Evolutionary conservation across 2,888 invertebrate genomes (phyloP).

Genomic region (Cecidostiba fungosa): DNA sequence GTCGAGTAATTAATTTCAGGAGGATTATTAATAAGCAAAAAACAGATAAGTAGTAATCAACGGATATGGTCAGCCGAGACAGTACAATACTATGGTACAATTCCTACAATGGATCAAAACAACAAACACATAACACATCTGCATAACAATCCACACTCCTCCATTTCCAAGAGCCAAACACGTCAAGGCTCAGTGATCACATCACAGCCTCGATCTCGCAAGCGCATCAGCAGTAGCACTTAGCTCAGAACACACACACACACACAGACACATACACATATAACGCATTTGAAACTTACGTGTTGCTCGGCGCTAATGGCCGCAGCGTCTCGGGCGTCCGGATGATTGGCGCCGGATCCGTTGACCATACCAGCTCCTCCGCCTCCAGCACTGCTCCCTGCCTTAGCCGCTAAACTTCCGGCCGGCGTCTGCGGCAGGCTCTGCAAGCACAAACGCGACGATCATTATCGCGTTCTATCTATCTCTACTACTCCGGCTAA

Average conservation of each 20-base stretch:
- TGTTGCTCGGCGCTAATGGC: slow-evolving; percentile 77
- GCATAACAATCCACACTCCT: background rate
- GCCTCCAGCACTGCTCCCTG: slow-evolving; percentile 70
- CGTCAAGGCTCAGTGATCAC: background rate
- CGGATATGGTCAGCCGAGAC: too few relatives aligned
- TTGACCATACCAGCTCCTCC: slow-evolving; percentile 72
- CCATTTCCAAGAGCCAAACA: background rate
- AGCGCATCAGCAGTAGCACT: background rate
- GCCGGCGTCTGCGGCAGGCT: slow-evolving; percentile 84
- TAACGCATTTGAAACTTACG: slow-evolving; percentile 71
- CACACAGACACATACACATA: background rate
- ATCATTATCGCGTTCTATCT: slow-evolving; percentile 24
- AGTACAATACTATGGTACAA: too few relatives aligned
- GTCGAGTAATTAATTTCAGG: too few relatives aligned
- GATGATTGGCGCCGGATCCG: slow-evolving; percentile 76
- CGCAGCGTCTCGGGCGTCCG: slow-evolving; percentile 75
- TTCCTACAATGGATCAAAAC: too few relatives aligned
- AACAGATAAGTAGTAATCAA: too few relatives aligned
- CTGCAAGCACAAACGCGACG: slow-evolving; percentile 76
- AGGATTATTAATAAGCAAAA: too few relatives aligned
- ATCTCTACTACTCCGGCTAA: background rate
- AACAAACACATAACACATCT: background rate
- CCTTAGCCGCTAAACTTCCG: slow-evolving; percentile 76
- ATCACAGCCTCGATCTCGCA: background rate
- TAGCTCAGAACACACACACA: background rate